Evolutionary conservation across 2,797 vertebrate genomes (phyloP), one percentile per base, ranked within the genome.

Genomic region (Lithobates sylvaticus): DNA sequence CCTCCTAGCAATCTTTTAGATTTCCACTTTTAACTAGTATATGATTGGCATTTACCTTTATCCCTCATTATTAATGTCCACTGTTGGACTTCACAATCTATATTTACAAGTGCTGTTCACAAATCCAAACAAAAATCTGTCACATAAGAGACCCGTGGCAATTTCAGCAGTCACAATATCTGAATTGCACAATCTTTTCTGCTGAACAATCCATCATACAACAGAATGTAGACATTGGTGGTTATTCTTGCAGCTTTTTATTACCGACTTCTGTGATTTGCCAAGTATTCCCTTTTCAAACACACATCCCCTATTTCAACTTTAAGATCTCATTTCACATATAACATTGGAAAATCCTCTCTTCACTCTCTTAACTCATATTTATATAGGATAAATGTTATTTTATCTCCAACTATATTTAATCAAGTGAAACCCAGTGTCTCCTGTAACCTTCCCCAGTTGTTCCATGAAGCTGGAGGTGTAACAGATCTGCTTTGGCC

Each of bases 381-480:
- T 67, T 67, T 32, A 78, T 64, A 10, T 26, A 76, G 44, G 5
- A 58, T 32, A 77, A 79, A 86, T 75, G 42, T 61, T 50, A 74
- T 81, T 81, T 81, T 69, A 80, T 65, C 12, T 34, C 23, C 10
- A 76, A 81, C 78, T 76, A 75, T 76, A 81, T 81, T 81, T 86
- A 76, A 86, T 81, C 44, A 69, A 42, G 84, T 81, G 78, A 70
- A 74, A 85, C 75, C 72, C 16, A 58, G 58, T 39, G 76, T 75
- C 78, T 68, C 81, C 88, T 89, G 88, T 91, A 91, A 88, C 42
- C 54, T 88, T 84, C 50, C 88, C 54, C 91, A 90, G 81, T 87
- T 92, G 85, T 90, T 90, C 77, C 70, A 47, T 5, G 70, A 89
- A 86, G 79, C 34, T 27, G 15, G 75, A 88, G 90, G 88, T 85